Evolutionary conservation across 2,113 vertebrate genomes (phyloP).

Genomic region (Labrus mixtus): DNA sequence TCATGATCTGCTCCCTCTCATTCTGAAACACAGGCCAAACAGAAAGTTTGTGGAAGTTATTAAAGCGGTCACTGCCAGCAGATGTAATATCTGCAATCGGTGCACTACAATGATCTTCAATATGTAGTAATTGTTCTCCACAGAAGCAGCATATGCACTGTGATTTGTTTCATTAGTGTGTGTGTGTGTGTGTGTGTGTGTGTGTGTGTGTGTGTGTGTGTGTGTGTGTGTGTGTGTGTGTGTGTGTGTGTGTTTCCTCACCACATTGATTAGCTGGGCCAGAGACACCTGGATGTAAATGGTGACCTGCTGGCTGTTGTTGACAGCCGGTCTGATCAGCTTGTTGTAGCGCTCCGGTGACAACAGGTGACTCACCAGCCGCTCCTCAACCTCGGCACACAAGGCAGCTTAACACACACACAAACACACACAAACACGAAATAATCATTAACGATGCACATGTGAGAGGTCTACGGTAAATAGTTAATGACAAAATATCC

Average conservation of each 20-base stretch:
- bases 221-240: too few species aligned
- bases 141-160: neutral
- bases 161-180: constrained; percentile 7
- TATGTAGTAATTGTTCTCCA: too few species aligned
- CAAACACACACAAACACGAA: constrained; percentile 1
- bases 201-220: too few species aligned
- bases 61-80: neutral
- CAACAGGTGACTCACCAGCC: constrained; percentile 82
- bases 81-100: neutral
- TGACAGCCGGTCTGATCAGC: constrained; percentile 85
- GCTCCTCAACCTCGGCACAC: constrained; percentile 83
- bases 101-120: neutral
- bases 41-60: constrained; percentile 3
- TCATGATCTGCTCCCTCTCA: constrained; percentile 88
- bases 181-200: too few species aligned
- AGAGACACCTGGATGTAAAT: constrained; percentile 86
- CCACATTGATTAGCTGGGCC: constrained; percentile 87
- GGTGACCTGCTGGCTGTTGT: constrained; percentile 86
- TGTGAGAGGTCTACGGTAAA: neutral
- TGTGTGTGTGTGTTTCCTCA: constrained; percentile 62
- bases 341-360: constrained; percentile 86
- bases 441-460: neutral
- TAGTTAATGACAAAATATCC: too few species aligned
- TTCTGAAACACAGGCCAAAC: constrained; percentile 78
- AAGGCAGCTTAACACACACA: constrained; percentile 62